Base-by-base conservation (phyloP, 2,113 vertebrate species). In the Ia io region DNA sequence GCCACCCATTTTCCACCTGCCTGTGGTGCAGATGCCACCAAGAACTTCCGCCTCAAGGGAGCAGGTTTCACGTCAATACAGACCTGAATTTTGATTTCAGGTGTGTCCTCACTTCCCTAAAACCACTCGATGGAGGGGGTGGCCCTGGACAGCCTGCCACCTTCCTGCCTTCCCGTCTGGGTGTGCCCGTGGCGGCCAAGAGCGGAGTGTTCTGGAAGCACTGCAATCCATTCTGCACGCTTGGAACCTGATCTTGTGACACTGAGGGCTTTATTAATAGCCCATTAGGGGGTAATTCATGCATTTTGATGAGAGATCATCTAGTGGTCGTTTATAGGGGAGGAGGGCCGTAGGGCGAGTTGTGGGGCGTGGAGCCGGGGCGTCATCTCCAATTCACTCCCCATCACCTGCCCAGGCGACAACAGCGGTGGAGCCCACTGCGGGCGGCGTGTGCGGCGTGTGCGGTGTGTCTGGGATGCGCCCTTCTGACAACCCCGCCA, bases 401-500 rank as follows among this genome's bases (percentile, higher is more conserved):
- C 77, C 61, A 1, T 67, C 35, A 7, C 96, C 94, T 88, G 2
- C 97, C 97, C 93, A 71, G 96, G 88, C 23, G 59, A 97, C 82
- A 47, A 70, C 83, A 78, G 93, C 96, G 84, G 73, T 14, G 47
- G 30, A 77, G 47, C 65, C 93, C 18, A 2, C 85, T 14, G 17
- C 65, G 44, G 32, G 59, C 25, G 9, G 56, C 22, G 22, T 59
- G 56, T 9, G 56, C 23, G 3, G 70, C 90, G 84, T 92, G 97
- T 98, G n/a, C n/a, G 2, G 65, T 91, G 84, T 91, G 97, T 98
- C 97, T 53, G 94, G 91, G 56, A 94, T 53, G 96, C 97, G 95
- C 96, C 98, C 98, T 98, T 98, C 98, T 98, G 98, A 98, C 98
- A 98, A 98, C 98, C 99, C 99, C 98, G 98, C 98, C 98, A 98